Conservation (phyloP, 2,113 vertebrate genomes). For the Phycodurus eques region DNA sequence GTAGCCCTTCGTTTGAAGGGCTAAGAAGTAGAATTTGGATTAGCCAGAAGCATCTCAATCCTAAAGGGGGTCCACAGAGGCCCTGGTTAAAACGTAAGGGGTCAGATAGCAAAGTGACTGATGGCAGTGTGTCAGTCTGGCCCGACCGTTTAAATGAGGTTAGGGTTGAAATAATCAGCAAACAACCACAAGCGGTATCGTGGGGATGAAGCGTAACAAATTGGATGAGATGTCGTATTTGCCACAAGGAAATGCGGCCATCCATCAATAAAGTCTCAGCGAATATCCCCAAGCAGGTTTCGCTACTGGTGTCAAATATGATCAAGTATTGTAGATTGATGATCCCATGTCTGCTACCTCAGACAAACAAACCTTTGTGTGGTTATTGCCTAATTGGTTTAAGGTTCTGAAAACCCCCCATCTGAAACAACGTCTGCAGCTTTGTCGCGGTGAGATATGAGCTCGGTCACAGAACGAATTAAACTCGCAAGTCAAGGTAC, state of each 20-base stretch:
- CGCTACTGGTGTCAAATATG: conserved; percentile 12
- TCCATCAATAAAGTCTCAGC: conserved; percentile 52
- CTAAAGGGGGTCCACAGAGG: conserved; percentile 19
- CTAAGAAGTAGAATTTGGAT: too few relatives aligned
- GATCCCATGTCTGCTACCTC: neutral
- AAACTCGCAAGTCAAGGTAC: too few relatives aligned
- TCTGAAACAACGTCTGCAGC: too few relatives aligned
- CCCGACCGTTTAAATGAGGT: conserved; percentile 45
- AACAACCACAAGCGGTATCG: conserved; percentile 29
- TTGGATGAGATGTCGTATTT: conserved; percentile 40
- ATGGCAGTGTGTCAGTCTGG: conserved; percentile 39
- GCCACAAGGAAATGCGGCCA: conserved; percentile 32
- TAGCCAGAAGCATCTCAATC: conserved; percentile 23
- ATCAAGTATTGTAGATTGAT: neutral
- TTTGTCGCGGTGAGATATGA: too few relatives aligned
- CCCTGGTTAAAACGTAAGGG: conserved; percentile 2
- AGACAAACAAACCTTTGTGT: neutral
- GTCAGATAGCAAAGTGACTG: conserved; percentile 42
- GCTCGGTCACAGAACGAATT: too few relatives aligned
- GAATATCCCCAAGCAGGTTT: conserved; percentile 28
- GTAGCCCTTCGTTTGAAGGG: too few relatives aligned
- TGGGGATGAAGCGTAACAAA: conserved; percentile 49
- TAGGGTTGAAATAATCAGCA: conserved; percentile 53
- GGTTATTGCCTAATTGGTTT: neutral
- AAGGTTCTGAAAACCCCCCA: too few relatives aligned